Evolutionary conservation across 2,797 vertebrate genomes (phyloP).

Genomic region (Mormyrus hasselquistii): DNA sequence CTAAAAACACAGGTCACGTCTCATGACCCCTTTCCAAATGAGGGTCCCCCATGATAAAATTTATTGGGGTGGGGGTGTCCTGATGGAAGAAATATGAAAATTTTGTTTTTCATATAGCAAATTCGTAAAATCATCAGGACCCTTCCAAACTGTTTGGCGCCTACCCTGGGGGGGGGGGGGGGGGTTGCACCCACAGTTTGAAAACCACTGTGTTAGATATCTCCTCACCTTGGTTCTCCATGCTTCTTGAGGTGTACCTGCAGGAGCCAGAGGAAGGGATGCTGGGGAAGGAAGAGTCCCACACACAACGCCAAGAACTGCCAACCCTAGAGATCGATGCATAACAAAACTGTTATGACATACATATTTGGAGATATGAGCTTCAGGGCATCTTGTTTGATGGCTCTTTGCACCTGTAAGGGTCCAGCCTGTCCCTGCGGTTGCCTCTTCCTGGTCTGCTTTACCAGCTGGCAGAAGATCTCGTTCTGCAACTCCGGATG

Average conservation of each 20-base stretch:
- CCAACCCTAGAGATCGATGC: slow-evolving; percentile 72
- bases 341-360: slow-evolving; percentile 20
- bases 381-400: not conserved
- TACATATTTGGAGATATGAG: not conserved
- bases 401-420: slow-evolving; percentile 69
- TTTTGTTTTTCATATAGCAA: not conserved
- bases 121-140: not conserved
- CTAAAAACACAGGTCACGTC: not conserved
- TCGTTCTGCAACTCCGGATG: slow-evolving; percentile 96
- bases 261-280: slow-evolving; percentile 91
- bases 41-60: not conserved
- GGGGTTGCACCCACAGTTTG: not conserved
- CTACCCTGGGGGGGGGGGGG: not conserved
- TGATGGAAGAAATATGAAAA: not conserved
- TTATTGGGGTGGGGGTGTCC: not conserved
- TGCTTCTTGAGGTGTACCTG: slow-evolving; percentile 83
- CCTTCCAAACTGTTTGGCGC: not conserved
- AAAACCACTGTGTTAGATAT: not conserved
- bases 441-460: slow-evolving; percentile 84
- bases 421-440: slow-evolving; percentile 76
- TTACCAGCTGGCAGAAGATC: slow-evolving; percentile 93
- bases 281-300: slow-evolving; percentile 89
- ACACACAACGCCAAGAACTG: slow-evolving; percentile 90
- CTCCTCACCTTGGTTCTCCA: slow-evolving; percentile 78
- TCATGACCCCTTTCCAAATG: not conserved